Conservation (phyloP, 92 coral and sea anemone genomes). For the Epizoanthus scotinus region DNA sequence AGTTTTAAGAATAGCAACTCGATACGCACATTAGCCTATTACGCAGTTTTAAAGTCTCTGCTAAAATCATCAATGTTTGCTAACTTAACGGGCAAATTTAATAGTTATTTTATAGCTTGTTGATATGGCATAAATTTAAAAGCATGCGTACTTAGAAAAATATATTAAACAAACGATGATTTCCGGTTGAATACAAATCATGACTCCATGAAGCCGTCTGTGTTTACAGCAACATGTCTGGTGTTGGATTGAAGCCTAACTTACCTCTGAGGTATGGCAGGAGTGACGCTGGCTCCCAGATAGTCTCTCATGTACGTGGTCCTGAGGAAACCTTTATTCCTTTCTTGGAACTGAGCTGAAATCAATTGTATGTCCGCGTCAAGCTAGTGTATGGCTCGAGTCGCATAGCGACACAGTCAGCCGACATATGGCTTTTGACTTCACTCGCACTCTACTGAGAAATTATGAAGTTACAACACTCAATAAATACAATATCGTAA, state of each 20-base stretch:
- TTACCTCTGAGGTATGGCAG: constrained; percentile 80
- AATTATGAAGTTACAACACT: background rate
- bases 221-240: constrained; percentile 5
- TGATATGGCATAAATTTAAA: too few species aligned
- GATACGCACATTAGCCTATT: too few species aligned
- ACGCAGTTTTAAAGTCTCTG: too few species aligned
- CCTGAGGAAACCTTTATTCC: constrained; percentile 80
- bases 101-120: too few species aligned
- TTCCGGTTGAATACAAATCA: constrained; percentile 33
- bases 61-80: too few species aligned
- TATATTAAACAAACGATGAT: background rate
- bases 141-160: too few species aligned
- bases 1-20: too few species aligned
- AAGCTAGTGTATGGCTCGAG: too few species aligned
- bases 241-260: too few species aligned
- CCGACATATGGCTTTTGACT: background rate
- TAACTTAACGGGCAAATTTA: too few species aligned
- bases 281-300: constrained; percentile 66
- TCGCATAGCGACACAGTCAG: constrained; percentile 10
- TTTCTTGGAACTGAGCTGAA: constrained; percentile 56
- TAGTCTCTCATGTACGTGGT: constrained; percentile 82
- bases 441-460: background rate
- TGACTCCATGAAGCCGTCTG: background rate
- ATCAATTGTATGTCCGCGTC: background rate
- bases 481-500: background rate